Evolutionary conservation across 2,888 invertebrate genomes (phyloP).

Genomic region (Melanophora roralis): DNA sequence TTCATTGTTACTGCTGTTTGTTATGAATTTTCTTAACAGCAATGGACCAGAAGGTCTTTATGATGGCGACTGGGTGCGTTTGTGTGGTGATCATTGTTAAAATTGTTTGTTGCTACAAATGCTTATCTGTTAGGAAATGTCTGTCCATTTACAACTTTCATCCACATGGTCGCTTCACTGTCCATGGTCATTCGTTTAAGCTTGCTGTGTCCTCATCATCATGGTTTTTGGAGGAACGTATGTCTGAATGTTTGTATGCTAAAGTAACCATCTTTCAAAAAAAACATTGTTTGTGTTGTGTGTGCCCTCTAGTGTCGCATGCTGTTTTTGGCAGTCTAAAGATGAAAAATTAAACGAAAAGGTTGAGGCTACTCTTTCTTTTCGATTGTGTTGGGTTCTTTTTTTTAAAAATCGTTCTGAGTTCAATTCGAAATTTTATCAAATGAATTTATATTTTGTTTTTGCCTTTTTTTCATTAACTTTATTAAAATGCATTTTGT

Average conservation of each 20-base stretch:
- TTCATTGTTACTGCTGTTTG: background rate
- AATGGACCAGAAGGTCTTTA: conserved; percentile 19
- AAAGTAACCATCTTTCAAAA: conserved; percentile 42
- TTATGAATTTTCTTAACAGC: conserved; percentile 22
- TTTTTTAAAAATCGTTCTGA: background rate
- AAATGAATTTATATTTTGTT: conserved; percentile 21
- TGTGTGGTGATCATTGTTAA: conserved; percentile 23
- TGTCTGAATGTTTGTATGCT: background rate
- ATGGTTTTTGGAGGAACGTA: background rate
- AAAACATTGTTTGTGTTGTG: conserved; percentile 26
- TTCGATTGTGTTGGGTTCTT: background rate
- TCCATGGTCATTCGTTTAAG: conserved; percentile 15
- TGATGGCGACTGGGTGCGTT: background rate
- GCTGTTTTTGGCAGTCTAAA: conserved; percentile 58
- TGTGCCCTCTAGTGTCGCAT: conserved; percentile 60
- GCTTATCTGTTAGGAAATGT: conserved; percentile 30
- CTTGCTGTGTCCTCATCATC: conserved; percentile 22
- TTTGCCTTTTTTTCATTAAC: conserved; percentile 25
- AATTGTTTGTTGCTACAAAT: conserved; percentile 19
- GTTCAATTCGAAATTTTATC: conserved; percentile 34
- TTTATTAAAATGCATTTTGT: conserved; percentile 60
- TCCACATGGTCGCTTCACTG: background rate
- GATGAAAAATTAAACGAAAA: conserved; percentile 20
- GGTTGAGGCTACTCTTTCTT: conserved; percentile 31
- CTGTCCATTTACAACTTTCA: conserved; percentile 5